Percentiles rank a stretch among this genome's conserved stretches.
Evolutionary conservation across 2,113 vertebrate genomes (phyloP).

Genomic region (Microcebus lehilahytsara): DNA sequence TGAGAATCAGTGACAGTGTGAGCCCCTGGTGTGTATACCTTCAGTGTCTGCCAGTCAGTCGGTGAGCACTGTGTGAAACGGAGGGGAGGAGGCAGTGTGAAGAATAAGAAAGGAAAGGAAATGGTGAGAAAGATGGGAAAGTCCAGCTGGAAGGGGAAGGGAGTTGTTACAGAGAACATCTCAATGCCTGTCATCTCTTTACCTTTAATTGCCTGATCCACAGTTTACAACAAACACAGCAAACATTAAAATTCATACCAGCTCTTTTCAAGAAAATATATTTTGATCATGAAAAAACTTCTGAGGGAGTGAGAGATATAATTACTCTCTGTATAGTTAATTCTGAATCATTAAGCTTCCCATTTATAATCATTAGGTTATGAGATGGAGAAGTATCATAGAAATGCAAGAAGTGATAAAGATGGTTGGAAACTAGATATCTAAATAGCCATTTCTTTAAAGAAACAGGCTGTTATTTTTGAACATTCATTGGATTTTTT

Average conservation of each 20-base stretch:
- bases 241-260: neutral
- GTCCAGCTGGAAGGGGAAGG: neutral
- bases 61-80: neutral
- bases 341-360: neutral
- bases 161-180: neutral
- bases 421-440: neutral
- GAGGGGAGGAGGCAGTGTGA: neutral
- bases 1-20: neutral
- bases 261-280: slow-evolving; percentile 5
- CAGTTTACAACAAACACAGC: neutral
- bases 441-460: neutral
- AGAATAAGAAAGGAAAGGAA: neutral
- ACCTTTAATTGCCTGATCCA: neutral
- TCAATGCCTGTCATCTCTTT: neutral
- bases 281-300: slow-evolving; percentile 39
- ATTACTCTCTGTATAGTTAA: slow-evolving; percentile 25
- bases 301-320: neutral
- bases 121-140: neutral
- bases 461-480: slow-evolving; percentile 14
- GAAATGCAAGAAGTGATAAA: neutral
- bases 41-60: neutral
- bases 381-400: slow-evolving; percentile 18
- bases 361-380: neutral
- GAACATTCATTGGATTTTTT: neutral
- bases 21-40: neutral